Conservation (phyloP, 2,797 vertebrate genomes). For the Hemibagrus guttatus region DNA sequence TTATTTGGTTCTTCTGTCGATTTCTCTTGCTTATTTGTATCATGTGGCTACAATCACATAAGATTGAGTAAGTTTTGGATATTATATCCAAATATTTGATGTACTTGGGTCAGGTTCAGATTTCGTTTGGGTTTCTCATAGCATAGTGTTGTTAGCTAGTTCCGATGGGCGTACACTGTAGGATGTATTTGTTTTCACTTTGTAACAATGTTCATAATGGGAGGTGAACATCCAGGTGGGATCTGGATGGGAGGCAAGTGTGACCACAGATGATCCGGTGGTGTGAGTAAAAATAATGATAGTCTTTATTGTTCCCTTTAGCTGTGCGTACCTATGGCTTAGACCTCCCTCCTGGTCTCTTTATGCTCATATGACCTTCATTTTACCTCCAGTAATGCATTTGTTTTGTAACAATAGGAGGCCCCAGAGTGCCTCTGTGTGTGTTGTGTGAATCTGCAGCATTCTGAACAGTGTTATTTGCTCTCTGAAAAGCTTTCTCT, state of each 20-base stretch:
- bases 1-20: not conserved
- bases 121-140: not conserved
- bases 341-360: not conserved
- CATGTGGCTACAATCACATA: not conserved
- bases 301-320: not conserved
- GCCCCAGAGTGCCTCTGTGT: not conserved
- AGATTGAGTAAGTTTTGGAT: not conserved
- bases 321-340: not conserved
- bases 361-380: conserved; percentile 11
- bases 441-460: conserved; percentile 6
- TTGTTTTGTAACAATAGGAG: conserved; percentile 8
- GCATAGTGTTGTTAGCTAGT: not conserved
- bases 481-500: conserved; percentile 27
- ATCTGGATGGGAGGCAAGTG: not conserved
- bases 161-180: not conserved
- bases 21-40: not conserved
- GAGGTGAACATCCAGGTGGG: not conserved
- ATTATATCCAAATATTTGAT: not conserved
- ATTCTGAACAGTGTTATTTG: conserved; percentile 42
- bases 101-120: not conserved
- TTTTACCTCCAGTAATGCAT: conserved; percentile 5
- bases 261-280: conserved; percentile 13
- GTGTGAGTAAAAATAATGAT: conserved; percentile 7
- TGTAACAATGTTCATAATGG: not conserved
- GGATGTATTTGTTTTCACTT: conserved; percentile 10